Base-by-base conservation (phyloP, 1,140 invertebrate genomes). In the Ostrea denselamellosa region DNA sequence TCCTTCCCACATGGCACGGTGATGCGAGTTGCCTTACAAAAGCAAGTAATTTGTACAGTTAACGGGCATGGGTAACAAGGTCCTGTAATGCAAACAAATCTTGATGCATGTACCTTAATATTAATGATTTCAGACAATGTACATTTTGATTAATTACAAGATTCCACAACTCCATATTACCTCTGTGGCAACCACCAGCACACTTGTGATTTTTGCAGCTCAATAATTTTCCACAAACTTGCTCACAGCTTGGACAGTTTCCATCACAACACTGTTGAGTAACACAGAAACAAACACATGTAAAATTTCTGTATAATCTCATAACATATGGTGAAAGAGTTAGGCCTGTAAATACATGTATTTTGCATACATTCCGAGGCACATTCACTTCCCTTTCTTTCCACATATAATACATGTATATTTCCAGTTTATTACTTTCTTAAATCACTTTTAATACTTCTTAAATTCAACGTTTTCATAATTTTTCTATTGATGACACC, bases 141-240 rank as follows among this genome's bases (percentile, higher is more conserved):
- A 22, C 22, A 3, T 65, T 65, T 44, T 44, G 34, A 44, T 44
- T 44, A 44, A 44, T 44, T 44, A 44, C 17, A 58, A 14, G 0
- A 58, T 19, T 4, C 3, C 0, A 8, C n/a, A 5, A 81, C 0
- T 34, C 5, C 54, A 28, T 62, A 65, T 83, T 90, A 93, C 94
- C 95, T 90, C 96, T 96, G 93, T 99, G 98, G 94, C 98, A 99
- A 0, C 97, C 96, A 53, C 97, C 97, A 12, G 96, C 95, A 93
- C 98, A 99, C 94, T 98, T 98, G 93, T 99, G 98, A 85, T 98
- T 97, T 12, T 97, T 97, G 94, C 98, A 99, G 25, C 96, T 96
- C 2, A 99, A 94, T 0, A 96, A 97, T 93, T 97, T 97, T 10
- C 97, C 97, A 95, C 98, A 99, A 0, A 96, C 95, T 94, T 98